Base-by-base conservation (phyloP, 2,113 vertebrate species). In the Zosterops lateralis region DNA sequence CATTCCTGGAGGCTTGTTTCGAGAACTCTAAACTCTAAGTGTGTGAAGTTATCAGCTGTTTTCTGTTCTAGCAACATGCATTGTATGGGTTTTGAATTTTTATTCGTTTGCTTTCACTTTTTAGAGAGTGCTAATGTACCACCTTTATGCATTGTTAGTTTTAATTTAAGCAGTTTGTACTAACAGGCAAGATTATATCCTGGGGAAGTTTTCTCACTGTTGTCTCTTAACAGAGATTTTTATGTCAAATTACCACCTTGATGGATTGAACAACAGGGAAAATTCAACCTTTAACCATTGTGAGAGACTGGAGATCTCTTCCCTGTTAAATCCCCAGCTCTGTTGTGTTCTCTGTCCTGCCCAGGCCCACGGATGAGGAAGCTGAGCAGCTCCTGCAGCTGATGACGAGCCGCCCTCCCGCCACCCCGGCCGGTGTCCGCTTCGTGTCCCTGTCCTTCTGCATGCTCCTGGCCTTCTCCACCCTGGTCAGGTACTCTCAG, bases 371-470 rank as follows among this genome's bases (percentile, higher is more conserved):
- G 7, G 99, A 99, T 83, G 99, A 99, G 93, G 99, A 99, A 90
- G 98, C 99, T 3, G 99, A 99, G 94, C 99, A 99, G 77, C 97
- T 99, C 3, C 95, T 99, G 38, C 99, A 99, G 97, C 87, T 99
- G 92, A 99, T 99, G 99, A 99, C 99, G 15, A 99, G 99, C 90
- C 98, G 99, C 9, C 99, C 99, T 24, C 99, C 99, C 0, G 99
- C 99, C 1, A 99, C 99, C 13, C 99, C 99, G 6, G 99, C 99
- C 4, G 99, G 99, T 0, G 99, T 99, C 75, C 99, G 99, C 93
- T 99, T 99, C 32, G 99, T 99, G 22, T 99, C 99, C 0, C 97
- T 99, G 51, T 47, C 99, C 40, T 99, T 99, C 92, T 99, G 99
- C 96, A 99, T 99, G 98, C 98, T 99, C 12, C 97, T 99, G 95